Conservation (phyloP, 1,140 invertebrate species). For the Pemphigus obesinymphae region DNA sequence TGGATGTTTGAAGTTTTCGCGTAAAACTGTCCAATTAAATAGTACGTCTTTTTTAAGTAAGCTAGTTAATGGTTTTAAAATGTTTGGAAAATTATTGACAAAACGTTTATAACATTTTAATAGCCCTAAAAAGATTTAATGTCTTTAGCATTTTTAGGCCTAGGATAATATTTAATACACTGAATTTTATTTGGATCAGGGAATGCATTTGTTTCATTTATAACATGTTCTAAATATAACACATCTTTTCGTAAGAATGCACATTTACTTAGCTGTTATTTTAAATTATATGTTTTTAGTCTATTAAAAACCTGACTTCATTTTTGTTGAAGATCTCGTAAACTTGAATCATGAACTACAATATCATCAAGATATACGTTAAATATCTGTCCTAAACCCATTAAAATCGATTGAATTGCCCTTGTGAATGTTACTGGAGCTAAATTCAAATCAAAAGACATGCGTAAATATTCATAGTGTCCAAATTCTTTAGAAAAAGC, state of each 20-base stretch:
- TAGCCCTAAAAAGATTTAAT: conserved; percentile 50
- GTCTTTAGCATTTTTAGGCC: conserved; percentile 47
- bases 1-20: too few relatives aligned
- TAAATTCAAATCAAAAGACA: conserved; percentile 53
- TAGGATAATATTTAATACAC: conserved; percentile 50
- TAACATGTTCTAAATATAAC: conserved; percentile 33
- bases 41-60: too few relatives aligned
- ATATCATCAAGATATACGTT: too few relatives aligned
- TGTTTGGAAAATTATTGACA: conserved; percentile 47
- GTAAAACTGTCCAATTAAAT: too few relatives aligned
- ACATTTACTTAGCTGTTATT: conserved; percentile 19
- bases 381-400: too few relatives aligned
- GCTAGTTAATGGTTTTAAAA: conserved; percentile 49
- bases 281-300: not conserved
- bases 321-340: too few relatives aligned
- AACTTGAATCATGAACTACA: too few relatives aligned
- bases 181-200: conserved; percentile 42
- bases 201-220: not conserved
- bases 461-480: not conserved
- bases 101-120: conserved; percentile 50
- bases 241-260: not conserved
- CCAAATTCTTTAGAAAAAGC: not conserved
- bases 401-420: too few relatives aligned
- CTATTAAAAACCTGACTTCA: conserved; percentile 6
- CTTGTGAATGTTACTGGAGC: conserved; percentile 52